These are phyloP conservation scores for Euzophera pinguis DNA, from an alignment of 2,888 invertebrate species.

Conservation along the genomic window DNA sequence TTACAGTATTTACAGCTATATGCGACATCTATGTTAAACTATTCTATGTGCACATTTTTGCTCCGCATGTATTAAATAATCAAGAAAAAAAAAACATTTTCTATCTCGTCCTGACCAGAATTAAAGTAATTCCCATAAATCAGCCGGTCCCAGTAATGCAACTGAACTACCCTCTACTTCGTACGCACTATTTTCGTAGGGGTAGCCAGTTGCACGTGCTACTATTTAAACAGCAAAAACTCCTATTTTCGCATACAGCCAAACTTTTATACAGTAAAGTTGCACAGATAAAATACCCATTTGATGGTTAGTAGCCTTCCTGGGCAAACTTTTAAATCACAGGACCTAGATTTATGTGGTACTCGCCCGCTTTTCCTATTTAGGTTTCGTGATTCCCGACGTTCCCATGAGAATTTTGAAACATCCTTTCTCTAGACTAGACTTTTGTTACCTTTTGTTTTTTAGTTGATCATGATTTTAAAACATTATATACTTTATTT, in stretches of 20 bases:
- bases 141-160: slow-evolving; percentile 33
- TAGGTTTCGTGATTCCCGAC: neutral
- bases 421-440: neutral
- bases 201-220: slow-evolving; percentile 33
- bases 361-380: neutral
- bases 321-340: neutral
- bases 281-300: slow-evolving; percentile 19
- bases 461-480: too few species aligned
- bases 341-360: neutral
- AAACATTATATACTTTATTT: too few species aligned
- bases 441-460: too few species aligned
- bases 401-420: neutral
- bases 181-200: slow-evolving; percentile 33
- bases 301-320: slow-evolving; percentile 12
- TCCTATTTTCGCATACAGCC: slow-evolving; percentile 19
- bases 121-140: slow-evolving; percentile 28
- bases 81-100: too few species aligned
- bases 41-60: too few species aligned
- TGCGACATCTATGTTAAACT: too few species aligned
- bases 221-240: slow-evolving; percentile 28
- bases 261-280: slow-evolving; percentile 13
- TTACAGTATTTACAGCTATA: too few species aligned
- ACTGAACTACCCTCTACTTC: neutral
- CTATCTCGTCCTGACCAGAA: too few species aligned
- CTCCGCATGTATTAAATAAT: too few species aligned